Base-by-base conservation (phyloP, 2,113 vertebrate species). In the Atlantisia rogersi region DNA sequence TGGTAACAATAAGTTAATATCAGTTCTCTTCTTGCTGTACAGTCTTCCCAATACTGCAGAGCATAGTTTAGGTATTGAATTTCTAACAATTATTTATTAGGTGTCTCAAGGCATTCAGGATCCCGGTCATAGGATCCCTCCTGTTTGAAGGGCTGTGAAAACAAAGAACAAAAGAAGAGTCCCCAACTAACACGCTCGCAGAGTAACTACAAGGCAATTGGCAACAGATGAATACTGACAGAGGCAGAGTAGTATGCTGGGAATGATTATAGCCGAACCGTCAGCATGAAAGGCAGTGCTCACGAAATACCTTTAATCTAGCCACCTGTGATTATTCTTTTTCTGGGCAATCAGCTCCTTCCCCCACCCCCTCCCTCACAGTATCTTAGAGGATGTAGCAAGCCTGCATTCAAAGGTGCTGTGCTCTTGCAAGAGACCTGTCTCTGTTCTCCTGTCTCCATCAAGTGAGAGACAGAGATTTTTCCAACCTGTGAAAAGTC, bases 131-230 rank as follows among this genome's bases (percentile, higher is more conserved):
- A 65, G 50, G 63, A 92, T 94, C 67, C 8, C 67, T 80, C 63
- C 50, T 50, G 63, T 82, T 86, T 52, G 71, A 91, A 46, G 71
- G 58, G 67, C 82, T 63, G 55, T 82, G 84, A 92, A 95, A 82
- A 74, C 67, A 82, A 82, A 95, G 91, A 92, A 82, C 62, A 85
- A 91, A 90, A 92, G 91, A 82, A 82, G 84, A 95, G 59, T 88
- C 75, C 90, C 75, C 78, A 76, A 48, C 91, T 82, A 87, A 89
- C 86, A 76, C 0, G 0, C 83, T 94, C 83, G 64, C 77, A 68
- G 91, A 94, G 83, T 95, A 85, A 94, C 95, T 96, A 91, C 81
- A 69, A 95, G 93, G 84, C 93, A 94, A 85, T 89, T 97, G 96
- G 93, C 95, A 95, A 92, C 94, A 95, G 94, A 95, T 94, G 84